Conservation (phyloP, 2,113 vertebrate genomes). For the human region GRCh38 chr12:89800501-89801000, state of each 20-base stretch:
- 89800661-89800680: background rate
- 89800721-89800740: background rate
- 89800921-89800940: background rate
- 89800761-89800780: constrained; percentile 29
- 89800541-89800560: constrained; percentile 52
- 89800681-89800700: background rate
- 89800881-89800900: background rate
- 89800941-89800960: constrained; percentile 12
- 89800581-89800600: constrained; percentile 45
- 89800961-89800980: constrained; percentile 1
- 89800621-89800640: constrained; percentile 22
- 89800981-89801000: background rate
- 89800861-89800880: constrained; percentile 10
- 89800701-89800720: background rate
- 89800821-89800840: background rate
- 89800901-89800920: constrained; percentile 15
- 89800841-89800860: constrained; percentile 36
- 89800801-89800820: constrained; percentile 1
- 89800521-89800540: constrained; percentile 45
- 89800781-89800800: constrained; percentile 42
- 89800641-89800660: background rate
- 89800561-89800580: constrained; percentile 28
- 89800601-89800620: constrained; percentile 28
- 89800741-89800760: constrained; percentile 29
- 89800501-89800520: constrained; percentile 52